Evolutionary conservation across 2,797 vertebrate species (phyloP).

Genomic region (Pseudopleuronectes americanus): DNA sequence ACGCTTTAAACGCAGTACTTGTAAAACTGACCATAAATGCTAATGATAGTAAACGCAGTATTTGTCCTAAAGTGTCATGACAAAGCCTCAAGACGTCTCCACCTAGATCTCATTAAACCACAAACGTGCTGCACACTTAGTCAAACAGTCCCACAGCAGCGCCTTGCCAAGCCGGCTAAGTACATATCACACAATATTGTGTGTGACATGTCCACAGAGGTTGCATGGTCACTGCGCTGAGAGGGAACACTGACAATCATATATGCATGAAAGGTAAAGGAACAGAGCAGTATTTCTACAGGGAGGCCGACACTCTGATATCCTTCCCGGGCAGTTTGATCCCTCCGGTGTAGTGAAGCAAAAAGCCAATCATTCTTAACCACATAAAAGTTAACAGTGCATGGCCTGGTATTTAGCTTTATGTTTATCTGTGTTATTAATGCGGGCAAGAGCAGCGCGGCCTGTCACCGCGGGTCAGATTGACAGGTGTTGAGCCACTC

Average conservation of each 20-base stretch:
- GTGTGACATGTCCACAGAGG: constrained; percentile 67
- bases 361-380: constrained; percentile 85
- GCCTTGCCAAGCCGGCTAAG: constrained; percentile 62
- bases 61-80: constrained; percentile 30
- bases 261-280: constrained; percentile 72
- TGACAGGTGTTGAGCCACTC: constrained; percentile 80
- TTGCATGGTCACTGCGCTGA: constrained; percentile 57
- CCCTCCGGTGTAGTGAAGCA: constrained; percentile 81
- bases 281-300: constrained; percentile 58
- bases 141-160: constrained; percentile 67
- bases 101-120: constrained; percentile 41
- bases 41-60: too few species aligned
- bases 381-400: constrained; percentile 87
- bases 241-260: constrained; percentile 69
- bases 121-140: constrained; percentile 52
- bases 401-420: constrained; percentile 86
- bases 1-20: background rate
- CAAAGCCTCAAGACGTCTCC: constrained; percentile 25
- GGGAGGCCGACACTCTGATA: constrained; percentile 67
- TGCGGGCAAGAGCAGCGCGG: constrained; percentile 74
- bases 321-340: constrained; percentile 77
- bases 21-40: background rate
- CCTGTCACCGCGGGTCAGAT: constrained; percentile 76
- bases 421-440: constrained; percentile 85
- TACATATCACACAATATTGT: constrained; percentile 69